Percentiles rank a stretch among this genome's conserved stretches.
Evolutionary conservation across 2,797 vertebrate species (phyloP).

Genomic region (Acrossocheilus wenchowensis): DNA sequence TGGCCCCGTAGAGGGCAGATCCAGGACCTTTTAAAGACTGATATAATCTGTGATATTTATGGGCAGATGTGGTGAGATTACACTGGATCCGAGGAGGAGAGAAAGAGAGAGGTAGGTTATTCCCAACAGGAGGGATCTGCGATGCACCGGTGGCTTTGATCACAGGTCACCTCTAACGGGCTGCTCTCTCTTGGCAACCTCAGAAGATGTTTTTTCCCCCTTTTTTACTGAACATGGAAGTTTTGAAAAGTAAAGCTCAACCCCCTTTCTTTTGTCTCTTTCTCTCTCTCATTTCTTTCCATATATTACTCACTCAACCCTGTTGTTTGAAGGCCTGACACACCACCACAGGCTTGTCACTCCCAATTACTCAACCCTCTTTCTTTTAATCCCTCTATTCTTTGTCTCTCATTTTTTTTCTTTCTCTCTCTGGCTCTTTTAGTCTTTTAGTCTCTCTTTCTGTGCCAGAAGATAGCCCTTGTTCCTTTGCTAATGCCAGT

Average conservation of each 20-base stretch:
- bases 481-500: neutral
- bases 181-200: constrained; percentile 39
- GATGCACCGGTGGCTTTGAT: constrained; percentile 42
- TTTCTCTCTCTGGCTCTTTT: constrained; percentile 31
- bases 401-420: constrained; percentile 43
- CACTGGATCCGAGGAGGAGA: neutral
- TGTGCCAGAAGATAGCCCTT: constrained; percentile 15
- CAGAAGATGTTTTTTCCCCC: neutral
- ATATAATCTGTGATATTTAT: constrained; percentile 40
- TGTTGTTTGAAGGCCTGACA: constrained; percentile 67
- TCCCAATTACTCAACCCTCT: constrained; percentile 69
- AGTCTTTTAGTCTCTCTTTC: constrained; percentile 28
- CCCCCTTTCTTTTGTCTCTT: constrained; percentile 24
- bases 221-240: neutral
- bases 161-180: constrained; percentile 45
- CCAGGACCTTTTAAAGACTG: constrained; percentile 12
- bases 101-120: constrained; percentile 7
- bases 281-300: constrained; percentile 1
- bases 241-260: constrained; percentile 25
- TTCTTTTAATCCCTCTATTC: constrained; percentile 68
- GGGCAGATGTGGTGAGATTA: constrained; percentile 29
- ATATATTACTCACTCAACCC: constrained; percentile 53
- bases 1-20: neutral
- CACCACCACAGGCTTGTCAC: constrained; percentile 68
- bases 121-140: constrained; percentile 35